Conservation (phyloP, 2,888 invertebrate genomes). For the Troglohyphantes excavatus region DNA sequence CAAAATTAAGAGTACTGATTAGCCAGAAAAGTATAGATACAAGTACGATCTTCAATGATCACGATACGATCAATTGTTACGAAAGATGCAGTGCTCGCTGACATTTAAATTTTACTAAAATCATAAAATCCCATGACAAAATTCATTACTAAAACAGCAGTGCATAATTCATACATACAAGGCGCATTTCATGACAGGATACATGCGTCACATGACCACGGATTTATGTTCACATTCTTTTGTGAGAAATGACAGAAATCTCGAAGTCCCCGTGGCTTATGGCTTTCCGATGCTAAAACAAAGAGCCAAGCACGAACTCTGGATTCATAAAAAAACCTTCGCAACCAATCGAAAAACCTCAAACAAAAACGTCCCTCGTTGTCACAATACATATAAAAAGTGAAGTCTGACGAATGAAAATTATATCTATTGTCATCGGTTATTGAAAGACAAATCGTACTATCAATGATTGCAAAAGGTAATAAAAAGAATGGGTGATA, state of each 20-base stretch:
- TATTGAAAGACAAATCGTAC: neutral
- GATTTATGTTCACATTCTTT: neutral
- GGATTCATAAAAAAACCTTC: neutral
- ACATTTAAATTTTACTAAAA: too few relatives aligned
- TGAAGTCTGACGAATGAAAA: neutral
- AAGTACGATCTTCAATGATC: too few relatives aligned
- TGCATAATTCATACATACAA: neutral
- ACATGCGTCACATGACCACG: neutral
- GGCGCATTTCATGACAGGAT: conserved; percentile 9
- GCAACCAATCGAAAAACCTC: neutral
- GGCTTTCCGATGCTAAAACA: neutral
- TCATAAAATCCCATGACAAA: too few relatives aligned
- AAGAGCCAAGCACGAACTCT: neutral
- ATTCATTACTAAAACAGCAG: too few relatives aligned
- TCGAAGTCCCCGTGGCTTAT: neutral
- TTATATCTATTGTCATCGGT: neutral
- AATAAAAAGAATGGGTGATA: neutral
- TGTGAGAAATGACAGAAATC: neutral
- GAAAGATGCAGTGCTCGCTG: too few relatives aligned
- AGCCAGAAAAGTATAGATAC: too few relatives aligned
- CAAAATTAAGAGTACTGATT: too few relatives aligned
- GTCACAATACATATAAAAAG: neutral
- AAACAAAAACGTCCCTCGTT: neutral
- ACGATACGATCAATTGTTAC: too few relatives aligned
- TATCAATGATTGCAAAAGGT: neutral